Base-by-base conservation (phyloP, 2,888 invertebrate genomes). In the Amphipyra tragopoginis region DNA sequence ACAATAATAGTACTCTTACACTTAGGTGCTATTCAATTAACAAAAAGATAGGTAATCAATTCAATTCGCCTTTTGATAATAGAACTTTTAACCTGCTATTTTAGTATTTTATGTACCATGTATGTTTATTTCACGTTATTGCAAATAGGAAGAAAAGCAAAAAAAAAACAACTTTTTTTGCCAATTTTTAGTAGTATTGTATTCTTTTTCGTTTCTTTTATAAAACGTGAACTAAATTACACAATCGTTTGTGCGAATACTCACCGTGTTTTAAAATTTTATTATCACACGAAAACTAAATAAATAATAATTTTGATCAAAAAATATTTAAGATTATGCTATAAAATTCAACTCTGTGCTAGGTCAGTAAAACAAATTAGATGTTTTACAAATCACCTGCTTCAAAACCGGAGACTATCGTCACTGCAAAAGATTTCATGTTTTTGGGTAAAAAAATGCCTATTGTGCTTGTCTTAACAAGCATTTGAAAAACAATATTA, bases 1-100 rank as follows among this genome's bases (percentile, higher is more conserved):
- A 79, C 72, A 79, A 11, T 61, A 48, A 52, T 48, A 45, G 9
- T 62, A 75, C 53, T 54, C 21, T 43, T 53, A 56, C 26, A 15
- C 0, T 26, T 13, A 33, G n/a, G n/a, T n/a, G n/a, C 26, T 33
- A 21, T 39, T 5, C 34, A n/a, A 7, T 33, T 29, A 29, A 36
- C 10, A 29, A 33, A 7, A 47, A 9, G 14, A 4, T 7, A 0
- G 10, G 8, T 43, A 36, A 7, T 36, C 33, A 42, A 15, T 39
- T 36, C 34, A 48, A 40, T 51, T 49, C 14, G 11, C 13, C 0
- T 45, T 40, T 40, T 44, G 8, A 13, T 14, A 34, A 33, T 14
- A 2, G 5, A 26, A 26, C 8, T 42, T 21, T 7, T 49, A 38
- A 21, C 7, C 11, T 49, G 38, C n/a, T 38, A 4, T 49, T 38